Percentiles rank a stretch among this genome's conserved stretches.
These are phyloP conservation scores for Diplazon laetatorius DNA, from an alignment of 2,888 invertebrate species.

Conservation along the genomic window DNA sequence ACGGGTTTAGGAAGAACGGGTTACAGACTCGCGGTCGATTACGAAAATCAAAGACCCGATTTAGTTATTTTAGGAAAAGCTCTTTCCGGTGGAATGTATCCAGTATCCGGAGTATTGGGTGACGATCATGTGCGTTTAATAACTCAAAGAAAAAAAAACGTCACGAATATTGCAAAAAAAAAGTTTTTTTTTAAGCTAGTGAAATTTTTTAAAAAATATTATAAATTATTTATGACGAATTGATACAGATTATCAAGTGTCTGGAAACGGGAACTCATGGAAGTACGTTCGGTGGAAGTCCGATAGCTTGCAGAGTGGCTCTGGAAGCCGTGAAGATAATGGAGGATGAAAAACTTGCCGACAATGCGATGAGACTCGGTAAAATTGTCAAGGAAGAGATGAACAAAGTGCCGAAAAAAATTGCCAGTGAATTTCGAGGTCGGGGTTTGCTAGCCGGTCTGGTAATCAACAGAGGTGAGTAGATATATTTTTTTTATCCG, in stretches of 20 bases:
- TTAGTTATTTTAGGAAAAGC: slow-evolving; percentile 92
- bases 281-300: slow-evolving; percentile 94
- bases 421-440: slow-evolving; percentile 88
- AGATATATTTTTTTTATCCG: not conserved
- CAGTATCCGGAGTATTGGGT: slow-evolving; percentile 88
- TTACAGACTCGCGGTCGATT: slow-evolving; percentile 88
- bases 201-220: slow-evolving; percentile 11
- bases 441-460: slow-evolving; percentile 91
- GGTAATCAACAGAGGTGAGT: slow-evolving; percentile 87
- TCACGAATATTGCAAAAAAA: not conserved
- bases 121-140: slow-evolving; percentile 85
- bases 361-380: slow-evolving; percentile 89
- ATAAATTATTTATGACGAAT: too few species aligned
- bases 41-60: slow-evolving; percentile 90
- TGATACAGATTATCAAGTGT: slow-evolving; percentile 77
- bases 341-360: slow-evolving; percentile 89
- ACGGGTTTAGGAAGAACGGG: slow-evolving; percentile 94
- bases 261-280: slow-evolving; percentile 86
- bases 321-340: slow-evolving; percentile 89
- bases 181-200: not conserved
- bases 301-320: slow-evolving; percentile 90
- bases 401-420: slow-evolving; percentile 85
- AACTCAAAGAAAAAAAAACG: too few species aligned
- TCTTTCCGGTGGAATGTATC: slow-evolving; percentile 91
- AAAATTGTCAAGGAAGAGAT: slow-evolving; percentile 86